Evolutionary conservation across 2,888 invertebrate genomes (phyloP).

Genomic region (Athrips mouffetella): DNA sequence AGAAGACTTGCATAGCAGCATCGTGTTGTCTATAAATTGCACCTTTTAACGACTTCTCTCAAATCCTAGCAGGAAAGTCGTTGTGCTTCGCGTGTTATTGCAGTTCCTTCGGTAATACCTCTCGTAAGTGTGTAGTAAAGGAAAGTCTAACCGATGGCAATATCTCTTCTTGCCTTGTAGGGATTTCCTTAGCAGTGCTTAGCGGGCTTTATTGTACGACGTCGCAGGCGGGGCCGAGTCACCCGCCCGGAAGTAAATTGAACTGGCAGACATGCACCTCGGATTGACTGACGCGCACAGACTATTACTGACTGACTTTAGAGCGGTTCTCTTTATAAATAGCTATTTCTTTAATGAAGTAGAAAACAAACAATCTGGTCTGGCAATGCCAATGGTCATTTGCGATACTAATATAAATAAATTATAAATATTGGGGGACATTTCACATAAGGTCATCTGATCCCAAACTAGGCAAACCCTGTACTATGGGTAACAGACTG

Average conservation of each 20-base stretch:
- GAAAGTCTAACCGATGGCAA: slow-evolving; percentile 39
- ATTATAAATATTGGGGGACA: too few species aligned
- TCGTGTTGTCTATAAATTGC: slow-evolving; percentile 30
- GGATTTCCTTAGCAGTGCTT: slow-evolving; percentile 51
- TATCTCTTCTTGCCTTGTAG: slow-evolving; percentile 41
- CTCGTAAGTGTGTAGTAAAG: slow-evolving; percentile 16
- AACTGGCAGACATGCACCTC: slow-evolving; percentile 62
- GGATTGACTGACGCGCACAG: slow-evolving; percentile 55
- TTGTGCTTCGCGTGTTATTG: slow-evolving; percentile 32
- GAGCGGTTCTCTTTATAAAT: background rate
- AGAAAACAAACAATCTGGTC: too few species aligned
- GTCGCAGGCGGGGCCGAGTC: slow-evolving; percentile 40
- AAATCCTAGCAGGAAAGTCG: slow-evolving; percentile 31
- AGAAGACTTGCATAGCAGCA: background rate
- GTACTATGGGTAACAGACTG: too few species aligned
- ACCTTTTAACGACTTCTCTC: slow-evolving; percentile 35
- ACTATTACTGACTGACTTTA: background rate
- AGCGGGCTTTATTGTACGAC: slow-evolving; percentile 62
- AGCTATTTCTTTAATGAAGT: too few species aligned
- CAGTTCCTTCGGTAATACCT: slow-evolving; percentile 6
- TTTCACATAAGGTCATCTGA: too few species aligned
- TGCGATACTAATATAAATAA: too few species aligned
- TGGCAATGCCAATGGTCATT: too few species aligned
- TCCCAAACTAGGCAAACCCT: too few species aligned
- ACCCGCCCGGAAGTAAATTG: slow-evolving; percentile 52